Evolutionary conservation across 2,113 vertebrate species (phyloP).

Genomic region (Cochlearius cochlearius): DNA sequence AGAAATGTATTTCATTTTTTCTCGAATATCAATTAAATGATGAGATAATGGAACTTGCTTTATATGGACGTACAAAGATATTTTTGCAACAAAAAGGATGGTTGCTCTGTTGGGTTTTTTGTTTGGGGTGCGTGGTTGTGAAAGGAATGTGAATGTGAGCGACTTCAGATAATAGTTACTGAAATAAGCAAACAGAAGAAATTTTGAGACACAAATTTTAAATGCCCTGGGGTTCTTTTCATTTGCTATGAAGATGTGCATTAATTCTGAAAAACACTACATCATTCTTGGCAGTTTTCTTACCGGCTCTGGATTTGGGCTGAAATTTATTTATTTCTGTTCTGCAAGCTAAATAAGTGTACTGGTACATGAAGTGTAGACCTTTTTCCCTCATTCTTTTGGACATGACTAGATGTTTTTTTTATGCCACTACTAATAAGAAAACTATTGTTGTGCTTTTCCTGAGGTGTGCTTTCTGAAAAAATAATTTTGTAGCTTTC

Average conservation of each 20-base stretch:
- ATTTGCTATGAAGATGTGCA: not conserved
- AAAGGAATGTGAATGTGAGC: not conserved
- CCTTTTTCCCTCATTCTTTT: not conserved
- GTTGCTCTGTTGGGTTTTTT: not conserved
- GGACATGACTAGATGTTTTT: not conserved
- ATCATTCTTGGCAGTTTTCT: not conserved
- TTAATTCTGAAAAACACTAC: not conserved
- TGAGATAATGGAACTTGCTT: not conserved
- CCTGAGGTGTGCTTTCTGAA: not conserved
- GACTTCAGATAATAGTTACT: not conserved
- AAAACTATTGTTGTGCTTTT: not conserved
- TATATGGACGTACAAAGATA: not conserved
- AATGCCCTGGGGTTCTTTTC: not conserved
- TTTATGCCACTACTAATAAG: not conserved
- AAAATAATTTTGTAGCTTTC: not conserved
- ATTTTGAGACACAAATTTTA: not conserved
- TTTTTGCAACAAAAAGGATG: not conserved
- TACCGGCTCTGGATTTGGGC: not conserved
- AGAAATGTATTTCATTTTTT: not conserved
- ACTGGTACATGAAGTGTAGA: not conserved
- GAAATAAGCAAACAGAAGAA: not conserved
- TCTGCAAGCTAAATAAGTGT: not conserved
- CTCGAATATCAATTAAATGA: not conserved
- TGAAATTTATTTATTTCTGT: not conserved
- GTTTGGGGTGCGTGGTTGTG: not conserved